Evolutionary conservation across 2,888 invertebrate species (phyloP).

Genomic region (Eilema griseolum): DNA sequence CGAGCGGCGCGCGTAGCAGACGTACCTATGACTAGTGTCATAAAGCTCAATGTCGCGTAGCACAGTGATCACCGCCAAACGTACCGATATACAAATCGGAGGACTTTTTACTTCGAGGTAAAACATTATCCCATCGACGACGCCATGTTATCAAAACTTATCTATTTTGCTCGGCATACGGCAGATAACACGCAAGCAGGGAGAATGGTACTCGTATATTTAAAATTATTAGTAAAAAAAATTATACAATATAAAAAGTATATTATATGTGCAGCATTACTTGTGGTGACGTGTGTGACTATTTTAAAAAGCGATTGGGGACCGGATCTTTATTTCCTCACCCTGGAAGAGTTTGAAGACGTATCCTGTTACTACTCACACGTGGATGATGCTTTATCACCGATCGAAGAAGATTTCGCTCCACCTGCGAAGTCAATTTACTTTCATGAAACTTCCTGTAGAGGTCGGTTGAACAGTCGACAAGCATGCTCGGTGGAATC

Average conservation of each 20-base stretch:
- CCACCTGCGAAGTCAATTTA: conserved; percentile 12
- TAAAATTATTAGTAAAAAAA: background rate
- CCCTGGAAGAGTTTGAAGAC: background rate
- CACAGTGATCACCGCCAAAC: too few relatives aligned
- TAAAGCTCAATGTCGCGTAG: too few relatives aligned
- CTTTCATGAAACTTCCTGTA: conserved; percentile 24
- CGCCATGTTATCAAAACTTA: background rate
- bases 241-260: background rate
- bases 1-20: too few relatives aligned
- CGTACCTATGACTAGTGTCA: too few relatives aligned
- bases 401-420: background rate
- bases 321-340: conserved; percentile 9
- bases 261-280: background rate
- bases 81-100: background rate
- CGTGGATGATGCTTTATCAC: background rate
- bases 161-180: background rate
- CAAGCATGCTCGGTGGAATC: conserved; percentile 30
- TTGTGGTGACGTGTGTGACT: conserved; percentile 1
- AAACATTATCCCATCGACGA: background rate
- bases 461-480: conserved; percentile 14
- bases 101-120: background rate
- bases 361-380: conserved; percentile 10
- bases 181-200: background rate
- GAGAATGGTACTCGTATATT: background rate
- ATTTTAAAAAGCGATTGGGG: background rate